Evolutionary conservation across 2,113 vertebrate genomes (phyloP).

Genomic region (Deroptyus accipitrinus): DNA sequence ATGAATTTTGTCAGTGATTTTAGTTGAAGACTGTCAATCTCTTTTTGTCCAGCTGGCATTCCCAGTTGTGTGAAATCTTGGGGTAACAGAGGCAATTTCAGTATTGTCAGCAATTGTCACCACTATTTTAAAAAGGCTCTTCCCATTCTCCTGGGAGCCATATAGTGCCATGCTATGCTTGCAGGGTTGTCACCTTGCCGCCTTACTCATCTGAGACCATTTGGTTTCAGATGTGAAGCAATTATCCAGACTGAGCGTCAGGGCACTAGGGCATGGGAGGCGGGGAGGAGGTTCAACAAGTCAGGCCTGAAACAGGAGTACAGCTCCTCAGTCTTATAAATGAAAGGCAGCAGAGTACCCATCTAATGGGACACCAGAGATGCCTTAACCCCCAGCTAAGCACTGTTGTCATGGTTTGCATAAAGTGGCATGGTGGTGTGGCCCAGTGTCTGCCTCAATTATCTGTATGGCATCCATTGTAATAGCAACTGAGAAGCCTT

Average conservation of each 20-base stretch:
- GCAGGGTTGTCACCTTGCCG: background rate
- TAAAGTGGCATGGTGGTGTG: background rate
- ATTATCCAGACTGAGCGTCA: background rate
- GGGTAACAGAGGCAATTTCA: background rate
- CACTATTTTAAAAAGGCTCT: background rate
- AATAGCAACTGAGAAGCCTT: conserved; percentile 47
- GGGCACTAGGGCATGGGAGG: background rate
- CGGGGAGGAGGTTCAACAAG: background rate
- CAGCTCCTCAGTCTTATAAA: conserved; percentile 4
- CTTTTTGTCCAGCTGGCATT: background rate
- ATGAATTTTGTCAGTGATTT: background rate
- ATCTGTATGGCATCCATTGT: conserved; percentile 6
- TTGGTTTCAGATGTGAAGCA: background rate
- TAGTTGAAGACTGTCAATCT: background rate
- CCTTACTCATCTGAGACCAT: background rate
- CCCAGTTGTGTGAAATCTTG: background rate
- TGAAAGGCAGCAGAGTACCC: conserved; percentile 34
- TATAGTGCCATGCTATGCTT: fast-evolving
- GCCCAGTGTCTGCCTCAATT: background rate
- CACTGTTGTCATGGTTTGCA: conserved; percentile 3
- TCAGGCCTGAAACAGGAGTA: conserved; percentile 35
- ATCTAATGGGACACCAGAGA: conserved; percentile 42
- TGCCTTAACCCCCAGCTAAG: background rate
- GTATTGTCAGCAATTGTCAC: background rate
- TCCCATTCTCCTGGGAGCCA: background rate